Evolutionary conservation across 92 coral and sea anemone genomes (phyloP).

Genomic region (Epizoanthus ramosus): DNA sequence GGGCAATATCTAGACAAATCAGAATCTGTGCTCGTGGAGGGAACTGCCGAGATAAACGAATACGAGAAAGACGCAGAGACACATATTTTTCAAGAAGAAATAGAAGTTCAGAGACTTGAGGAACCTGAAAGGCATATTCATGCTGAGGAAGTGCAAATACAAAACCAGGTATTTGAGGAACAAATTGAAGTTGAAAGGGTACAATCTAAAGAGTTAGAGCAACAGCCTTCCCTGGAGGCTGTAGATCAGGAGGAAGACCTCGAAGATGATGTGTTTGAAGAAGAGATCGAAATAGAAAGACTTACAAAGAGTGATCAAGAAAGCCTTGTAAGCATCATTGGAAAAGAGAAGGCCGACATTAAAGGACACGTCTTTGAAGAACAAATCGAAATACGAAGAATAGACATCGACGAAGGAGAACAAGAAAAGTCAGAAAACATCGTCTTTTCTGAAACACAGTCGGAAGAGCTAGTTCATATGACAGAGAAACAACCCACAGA

Average conservation of each 20-base stretch:
- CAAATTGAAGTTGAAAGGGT: constrained; percentile 35
- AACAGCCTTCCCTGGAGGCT: constrained; percentile 24
- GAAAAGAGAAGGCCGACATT: background rate
- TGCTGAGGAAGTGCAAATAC: constrained; percentile 41
- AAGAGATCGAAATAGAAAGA: constrained; percentile 68
- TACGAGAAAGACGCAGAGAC: constrained; percentile 10
- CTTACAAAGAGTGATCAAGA: background rate
- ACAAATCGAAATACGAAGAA: constrained; percentile 63
- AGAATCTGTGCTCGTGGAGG: constrained; percentile 1
- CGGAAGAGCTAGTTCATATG: background rate
- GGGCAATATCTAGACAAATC: background rate
- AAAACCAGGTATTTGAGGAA: constrained; percentile 41
- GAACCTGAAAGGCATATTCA: constrained; percentile 15
- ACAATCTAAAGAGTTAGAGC: constrained; percentile 7
- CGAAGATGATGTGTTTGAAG: constrained; percentile 60
- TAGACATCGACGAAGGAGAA: constrained; percentile 11
- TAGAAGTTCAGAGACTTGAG: constrained; percentile 49
- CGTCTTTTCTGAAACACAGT: background rate
- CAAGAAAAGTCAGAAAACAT: background rate
- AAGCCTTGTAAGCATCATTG: background rate
- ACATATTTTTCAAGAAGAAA: constrained; percentile 50
- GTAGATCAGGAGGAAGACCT: constrained; percentile 13
- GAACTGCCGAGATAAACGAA: background rate
- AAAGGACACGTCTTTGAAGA: constrained; percentile 59
- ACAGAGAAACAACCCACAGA: constrained; percentile 20